A percentile compares a stretch with the other conserved stretches of the same genome.
These are phyloP conservation scores for Notoglanidium macrostoma DNA, from an alignment of 2,797 vertebrate genomes.

Conservation along the genomic window DNA sequence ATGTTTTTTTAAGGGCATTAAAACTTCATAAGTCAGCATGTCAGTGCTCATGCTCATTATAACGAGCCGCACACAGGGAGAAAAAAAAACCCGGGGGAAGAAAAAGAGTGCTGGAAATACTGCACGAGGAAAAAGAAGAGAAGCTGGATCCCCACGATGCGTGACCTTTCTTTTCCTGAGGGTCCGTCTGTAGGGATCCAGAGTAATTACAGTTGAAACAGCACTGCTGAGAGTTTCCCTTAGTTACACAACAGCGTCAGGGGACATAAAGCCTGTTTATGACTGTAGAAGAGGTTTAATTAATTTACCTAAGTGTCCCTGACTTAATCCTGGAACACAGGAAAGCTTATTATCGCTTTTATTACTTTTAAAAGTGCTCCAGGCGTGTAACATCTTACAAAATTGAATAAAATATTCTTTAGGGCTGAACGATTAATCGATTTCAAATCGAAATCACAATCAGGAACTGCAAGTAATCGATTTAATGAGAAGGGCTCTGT, in stretches of 20 bases:
- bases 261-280: slow-evolving; percentile 35
- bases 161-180: slow-evolving; percentile 37
- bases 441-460: too few species aligned
- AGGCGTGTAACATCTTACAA: neutral
- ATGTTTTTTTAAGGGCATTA: neutral
- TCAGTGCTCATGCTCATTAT: slow-evolving; percentile 37
- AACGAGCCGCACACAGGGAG: slow-evolving; percentile 46
- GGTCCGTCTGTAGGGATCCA: slow-evolving; percentile 27
- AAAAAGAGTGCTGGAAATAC: neutral
- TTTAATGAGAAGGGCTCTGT: too few species aligned
- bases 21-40: slow-evolving; percentile 30
- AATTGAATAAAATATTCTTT: neutral
- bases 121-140: slow-evolving; percentile 9
- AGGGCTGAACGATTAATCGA: too few species aligned
- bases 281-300: slow-evolving; percentile 11
- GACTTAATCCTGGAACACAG: neutral
- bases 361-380: neutral
- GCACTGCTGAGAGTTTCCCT: slow-evolving; percentile 36
- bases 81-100: neutral
- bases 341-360: neutral
- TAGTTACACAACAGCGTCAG: slow-evolving; percentile 35
- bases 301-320: neutral
- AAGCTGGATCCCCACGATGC: slow-evolving; percentile 2
- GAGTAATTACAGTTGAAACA: slow-evolving; percentile 49
- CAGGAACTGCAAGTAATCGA: too few species aligned